phyloP scores from a whole-genome alignment of 2,113 vertebrate genomes.

The Condylura cristata region DNA sequence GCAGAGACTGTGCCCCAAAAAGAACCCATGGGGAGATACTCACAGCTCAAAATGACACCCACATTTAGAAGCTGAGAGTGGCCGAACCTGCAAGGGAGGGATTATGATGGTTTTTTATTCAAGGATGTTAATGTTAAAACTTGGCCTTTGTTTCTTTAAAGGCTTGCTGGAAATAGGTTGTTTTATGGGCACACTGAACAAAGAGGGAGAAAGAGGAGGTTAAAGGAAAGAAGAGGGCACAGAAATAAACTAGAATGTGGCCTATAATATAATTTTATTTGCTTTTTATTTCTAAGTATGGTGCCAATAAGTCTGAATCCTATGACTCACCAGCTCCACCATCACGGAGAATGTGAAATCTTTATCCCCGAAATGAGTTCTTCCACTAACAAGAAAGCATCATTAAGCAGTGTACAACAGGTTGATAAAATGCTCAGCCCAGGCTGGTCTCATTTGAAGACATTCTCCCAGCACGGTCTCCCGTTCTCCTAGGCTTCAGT shows the following conservation, averaged over 20 bases:
- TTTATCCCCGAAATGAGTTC: constrained; percentile 57
- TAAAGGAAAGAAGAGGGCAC: background rate
- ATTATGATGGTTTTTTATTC: background rate
- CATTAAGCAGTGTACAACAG: constrained; percentile 22
- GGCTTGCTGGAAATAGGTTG: constrained; percentile 33
- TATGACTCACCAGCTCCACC: constrained; percentile 62
- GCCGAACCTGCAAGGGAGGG: background rate
- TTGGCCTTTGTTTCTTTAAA: constrained; percentile 19
- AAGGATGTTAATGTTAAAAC: constrained; percentile 16
- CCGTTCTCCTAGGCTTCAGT: background rate
- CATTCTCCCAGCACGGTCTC: constrained; percentile 50
- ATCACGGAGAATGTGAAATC: constrained; percentile 58
- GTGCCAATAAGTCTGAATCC: constrained; percentile 65
- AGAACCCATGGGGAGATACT: background rate
- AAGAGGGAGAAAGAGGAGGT: background rate
- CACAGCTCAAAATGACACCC: background rate
- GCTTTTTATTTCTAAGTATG: constrained; percentile 74
- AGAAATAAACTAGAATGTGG: constrained; percentile 68
- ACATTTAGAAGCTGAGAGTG: background rate
- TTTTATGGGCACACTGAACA: constrained; percentile 50
- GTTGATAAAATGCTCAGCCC: constrained; percentile 47
- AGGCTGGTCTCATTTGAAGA: constrained; percentile 32
- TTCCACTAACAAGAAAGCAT: background rate
- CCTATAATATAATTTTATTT: constrained; percentile 73
- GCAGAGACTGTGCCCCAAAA: background rate